These are phyloP conservation scores for Linyphia triangularis DNA, from an alignment of 2,888 invertebrate genomes.

Conservation along the genomic window DNA sequence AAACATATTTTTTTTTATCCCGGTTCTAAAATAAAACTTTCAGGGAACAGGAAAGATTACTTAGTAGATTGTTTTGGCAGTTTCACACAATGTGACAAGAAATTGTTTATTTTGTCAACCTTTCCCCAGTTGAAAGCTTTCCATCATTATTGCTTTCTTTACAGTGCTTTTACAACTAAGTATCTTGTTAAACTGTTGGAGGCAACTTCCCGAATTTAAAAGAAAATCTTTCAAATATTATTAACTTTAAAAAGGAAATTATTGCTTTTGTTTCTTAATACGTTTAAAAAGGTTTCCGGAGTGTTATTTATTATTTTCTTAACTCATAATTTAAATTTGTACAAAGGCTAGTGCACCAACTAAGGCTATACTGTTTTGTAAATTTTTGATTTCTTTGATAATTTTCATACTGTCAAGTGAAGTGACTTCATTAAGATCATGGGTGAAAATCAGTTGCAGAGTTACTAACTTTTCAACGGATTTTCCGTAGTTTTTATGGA, in stretches of 20 bases:
- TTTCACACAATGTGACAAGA: not conserved
- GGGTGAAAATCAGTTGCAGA: too few species aligned
- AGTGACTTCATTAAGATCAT: too few species aligned
- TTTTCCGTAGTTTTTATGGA: too few species aligned
- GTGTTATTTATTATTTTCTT: too few species aligned
- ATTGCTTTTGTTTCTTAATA: not conserved
- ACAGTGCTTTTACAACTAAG: constrained; percentile 22
- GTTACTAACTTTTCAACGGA: too few species aligned
- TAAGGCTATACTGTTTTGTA: too few species aligned
- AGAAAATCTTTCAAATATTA: not conserved
- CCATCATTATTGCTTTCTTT: constrained; percentile 10
- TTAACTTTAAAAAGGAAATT: not conserved
- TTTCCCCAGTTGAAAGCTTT: constrained; percentile 1
- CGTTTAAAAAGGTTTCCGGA: too few species aligned
- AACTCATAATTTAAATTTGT: too few species aligned
- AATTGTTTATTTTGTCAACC: constrained; percentile 26
- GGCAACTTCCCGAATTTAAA: constrained; percentile 30
- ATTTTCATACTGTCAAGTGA: too few species aligned
- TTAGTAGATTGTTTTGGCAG: not conserved
- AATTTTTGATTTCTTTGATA: too few species aligned
- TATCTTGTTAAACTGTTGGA: constrained; percentile 30
- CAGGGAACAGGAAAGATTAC: not conserved
- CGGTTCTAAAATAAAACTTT: not conserved
- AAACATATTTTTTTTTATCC: too few species aligned
- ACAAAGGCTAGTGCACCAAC: too few species aligned